Conservation (phyloP, 2,888 invertebrate species). For the Tetragnatha montana region DNA sequence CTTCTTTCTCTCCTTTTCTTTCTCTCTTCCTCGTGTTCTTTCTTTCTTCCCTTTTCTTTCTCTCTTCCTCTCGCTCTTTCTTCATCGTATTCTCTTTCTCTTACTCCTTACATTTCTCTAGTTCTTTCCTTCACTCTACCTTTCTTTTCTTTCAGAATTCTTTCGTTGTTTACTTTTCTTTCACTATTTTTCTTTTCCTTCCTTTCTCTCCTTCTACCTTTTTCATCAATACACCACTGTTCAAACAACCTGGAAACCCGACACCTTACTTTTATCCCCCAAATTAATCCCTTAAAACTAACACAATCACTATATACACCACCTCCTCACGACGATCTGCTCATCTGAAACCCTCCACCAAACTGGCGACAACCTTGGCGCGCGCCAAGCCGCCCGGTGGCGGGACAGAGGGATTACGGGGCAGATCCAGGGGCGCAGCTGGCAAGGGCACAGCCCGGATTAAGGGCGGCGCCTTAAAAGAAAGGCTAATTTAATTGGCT, state of each 20-base stretch:
- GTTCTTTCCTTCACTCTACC: too few relatives aligned
- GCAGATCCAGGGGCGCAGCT: conserved; percentile 60
- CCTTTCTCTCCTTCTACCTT: too few relatives aligned
- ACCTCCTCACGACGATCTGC: too few relatives aligned
- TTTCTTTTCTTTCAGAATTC: too few relatives aligned
- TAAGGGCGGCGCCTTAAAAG: conserved; percentile 55
- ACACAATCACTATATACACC: too few relatives aligned
- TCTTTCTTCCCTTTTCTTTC: background rate
- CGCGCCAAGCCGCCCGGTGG: conserved; percentile 13
- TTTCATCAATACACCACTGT: background rate
- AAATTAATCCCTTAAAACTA: background rate
- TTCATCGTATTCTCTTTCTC: background rate
- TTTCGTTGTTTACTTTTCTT: too few relatives aligned
- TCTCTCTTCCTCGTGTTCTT: too few relatives aligned
- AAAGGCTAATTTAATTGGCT: conserved; percentile 64
- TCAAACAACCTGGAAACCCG: too few relatives aligned
- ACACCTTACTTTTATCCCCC: too few relatives aligned
- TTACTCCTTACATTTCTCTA: background rate
- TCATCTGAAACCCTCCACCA: background rate
- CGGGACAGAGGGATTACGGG: conserved; percentile 42
- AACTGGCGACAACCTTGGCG: background rate
- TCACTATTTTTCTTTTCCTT: too few relatives aligned
- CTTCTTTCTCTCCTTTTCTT: too few relatives aligned
- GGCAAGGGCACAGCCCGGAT: conserved; percentile 33
- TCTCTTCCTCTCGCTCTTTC: background rate